Base-by-base conservation (phyloP, 2,113 vertebrate genomes). In the Cyrtonyx montezumae region DNA sequence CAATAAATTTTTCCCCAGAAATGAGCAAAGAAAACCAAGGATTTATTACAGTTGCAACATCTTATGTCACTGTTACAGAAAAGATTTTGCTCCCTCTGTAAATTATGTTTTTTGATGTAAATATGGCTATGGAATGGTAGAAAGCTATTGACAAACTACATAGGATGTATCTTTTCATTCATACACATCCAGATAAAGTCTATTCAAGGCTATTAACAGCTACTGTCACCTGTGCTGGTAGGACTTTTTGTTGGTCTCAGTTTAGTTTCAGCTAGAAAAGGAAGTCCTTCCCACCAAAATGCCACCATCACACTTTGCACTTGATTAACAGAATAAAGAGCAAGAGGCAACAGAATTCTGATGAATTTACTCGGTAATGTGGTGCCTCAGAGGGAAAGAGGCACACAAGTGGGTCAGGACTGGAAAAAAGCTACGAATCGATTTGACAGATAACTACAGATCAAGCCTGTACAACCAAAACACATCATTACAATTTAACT, bases 371-470 rank as follows among this genome's bases (percentile, higher is more conserved):
- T 71, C 11, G 43, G 37, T 77, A 55, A 49, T 43, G 18, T 36
- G 17, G 13, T 51, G 15, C 46, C 25, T 76, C 34, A 61, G 45
- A 75, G 0, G 1, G 12, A 13, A 78, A 61, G 20, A 58, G 19
- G 30, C 36, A 76, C 26, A 53, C 3, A 14, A 28, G 23, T 53
- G 25, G 5, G 3, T 87, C n/a, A 62, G 26, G 23, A 25, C 11
- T 32, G 22, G 12, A 8, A 9, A 89, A 82, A 88, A 69, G 4
- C 9, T 6, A 21, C 25, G 11, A 86, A 62, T 15, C 0, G 0
- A 51, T 68, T 86, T 78, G 56, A 58, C 16, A 32, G 46, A 67
- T 30, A 74, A 22, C 2, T 68, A 76, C 69, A 82, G 73, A 9
- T n/a, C n/a, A 78, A 74, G 32, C 1, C 11, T 28, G 6, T 79